Percentiles rank a stretch among this genome's conserved stretches.
Conservation (phyloP, 2,888 invertebrate species). For the Choristoneura rosaceana region DNA sequence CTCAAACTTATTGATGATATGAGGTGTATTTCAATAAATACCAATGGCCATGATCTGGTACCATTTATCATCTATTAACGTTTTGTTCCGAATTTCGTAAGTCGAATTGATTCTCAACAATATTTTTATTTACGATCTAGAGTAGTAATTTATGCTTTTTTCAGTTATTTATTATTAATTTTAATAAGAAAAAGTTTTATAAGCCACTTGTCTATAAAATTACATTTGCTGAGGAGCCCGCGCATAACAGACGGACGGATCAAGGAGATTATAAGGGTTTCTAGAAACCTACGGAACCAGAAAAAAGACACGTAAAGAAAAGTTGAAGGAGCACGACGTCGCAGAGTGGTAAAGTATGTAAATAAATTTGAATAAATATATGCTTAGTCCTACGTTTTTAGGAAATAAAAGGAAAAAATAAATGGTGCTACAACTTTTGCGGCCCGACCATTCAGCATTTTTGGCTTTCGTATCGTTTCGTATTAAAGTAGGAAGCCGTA, state of each 20-base stretch:
- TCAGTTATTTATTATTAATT: background rate
- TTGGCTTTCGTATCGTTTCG: background rate
- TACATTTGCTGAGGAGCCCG: constrained; percentile 16
- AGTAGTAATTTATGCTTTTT: background rate
- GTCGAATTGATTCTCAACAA: too few relatives aligned
- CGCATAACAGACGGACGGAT: constrained; percentile 24
- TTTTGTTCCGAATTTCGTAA: too few relatives aligned
- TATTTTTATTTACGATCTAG: too few relatives aligned
- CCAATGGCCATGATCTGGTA: too few relatives aligned
- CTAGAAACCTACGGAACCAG: constrained; percentile 20
- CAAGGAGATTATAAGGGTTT: constrained; percentile 32
- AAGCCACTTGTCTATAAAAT: constrained; percentile 26
- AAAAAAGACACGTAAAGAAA: constrained; percentile 27
- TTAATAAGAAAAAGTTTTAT: background rate
- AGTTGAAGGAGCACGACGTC: constrained; percentile 25
- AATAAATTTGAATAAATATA: constrained; percentile 22
- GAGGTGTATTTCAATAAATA: too few relatives aligned
- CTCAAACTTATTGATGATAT: background rate
- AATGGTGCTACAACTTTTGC: constrained; percentile 1
- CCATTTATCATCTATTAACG: too few relatives aligned
- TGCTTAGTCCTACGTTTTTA: constrained; percentile 10
- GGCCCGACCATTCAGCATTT: background rate
- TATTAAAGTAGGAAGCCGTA: background rate
- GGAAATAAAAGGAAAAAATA: constrained; percentile 8
- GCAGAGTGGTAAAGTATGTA: constrained; percentile 14